Evolutionary conservation across 2,113 vertebrate genomes (phyloP), one percentile per base, ranked within the genome.

Genomic region (Synodontis membranacea): DNA sequence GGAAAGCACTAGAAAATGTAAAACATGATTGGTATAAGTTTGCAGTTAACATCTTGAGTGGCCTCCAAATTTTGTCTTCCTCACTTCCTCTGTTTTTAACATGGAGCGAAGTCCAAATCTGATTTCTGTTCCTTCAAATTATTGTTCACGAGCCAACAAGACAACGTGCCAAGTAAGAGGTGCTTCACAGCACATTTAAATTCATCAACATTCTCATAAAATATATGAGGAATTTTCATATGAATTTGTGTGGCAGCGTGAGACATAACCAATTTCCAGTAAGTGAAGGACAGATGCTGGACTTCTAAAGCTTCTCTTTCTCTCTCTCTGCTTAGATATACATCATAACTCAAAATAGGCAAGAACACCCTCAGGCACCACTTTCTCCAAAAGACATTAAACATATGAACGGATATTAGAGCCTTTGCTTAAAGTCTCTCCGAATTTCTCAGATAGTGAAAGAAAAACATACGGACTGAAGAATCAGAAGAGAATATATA

Each of bases 381-480:
- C 88, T 93, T 91, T 86, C 83, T 89, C 84, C 39, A 79, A 91
- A 92, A 94, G 88, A 90, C 86, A 84, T 72, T 90, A 79, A 89
- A 87, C 88, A 89, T 90, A 90, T 84, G 88, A 93, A 78, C 93
- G 92, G 94, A 95, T 95, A 95, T 95, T 93, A 93, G 82, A 91
- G 91, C 87, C 89, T 80, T 85, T 75, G 58, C 80, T 64, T 83
- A 28, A 91, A 90, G 85, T 90, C 87, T 80, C 34, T 50, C 50
- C 78, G 80, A 86, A 80, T 84, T 15, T 42, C 70, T 80, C 80
- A 74, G 78, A 86, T 68, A 81, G 37, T 86, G 86, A 87, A 89
- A 86, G 81, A 68, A 62, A 85, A 42, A 80, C 52, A 80, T 78
- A 81, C 14, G 15, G 75, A 25, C 79, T 52, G 34, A 34, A 39